Evolutionary conservation across 1,140 invertebrate genomes (phyloP).

Genomic region (Cydia strobilella): DNA sequence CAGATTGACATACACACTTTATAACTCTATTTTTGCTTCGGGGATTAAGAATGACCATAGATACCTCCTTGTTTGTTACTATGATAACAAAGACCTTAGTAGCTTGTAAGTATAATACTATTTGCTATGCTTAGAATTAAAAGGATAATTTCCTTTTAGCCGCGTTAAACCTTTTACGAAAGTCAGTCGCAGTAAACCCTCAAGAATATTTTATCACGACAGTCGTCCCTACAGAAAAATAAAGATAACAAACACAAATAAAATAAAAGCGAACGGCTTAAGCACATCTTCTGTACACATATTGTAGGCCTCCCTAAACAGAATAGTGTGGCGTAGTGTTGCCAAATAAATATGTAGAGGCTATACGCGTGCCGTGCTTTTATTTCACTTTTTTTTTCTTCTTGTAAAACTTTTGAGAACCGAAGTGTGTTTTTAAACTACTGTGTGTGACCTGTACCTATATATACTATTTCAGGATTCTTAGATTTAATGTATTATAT

Average conservation of each 20-base stretch:
- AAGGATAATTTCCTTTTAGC: slow-evolving; percentile 15
- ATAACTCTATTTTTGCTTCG: no score
- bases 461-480: no score
- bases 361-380: not conserved
- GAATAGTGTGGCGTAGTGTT: slow-evolving; percentile 36
- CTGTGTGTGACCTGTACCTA: no score
- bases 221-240: slow-evolving; percentile 11
- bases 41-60: not conserved
- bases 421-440: not conserved
- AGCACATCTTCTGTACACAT: slow-evolving; percentile 22
- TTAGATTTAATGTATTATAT: no score
- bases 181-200: not conserved
- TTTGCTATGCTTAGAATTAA: not conserved
- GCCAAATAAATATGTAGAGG: not conserved
- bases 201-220: slow-evolving; percentile 24
- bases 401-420: not conserved
- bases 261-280: slow-evolving; percentile 22
- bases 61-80: not conserved
- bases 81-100: not conserved
- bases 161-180: slow-evolving; percentile 1
- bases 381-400: not conserved
- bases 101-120: not conserved
- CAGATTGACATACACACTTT: no score
- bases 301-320: slow-evolving; percentile 34
- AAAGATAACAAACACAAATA: slow-evolving; percentile 28